Conservation (phyloP, 2,797 vertebrate genomes). For the Poeciliopsis paucimaculata region DNA sequence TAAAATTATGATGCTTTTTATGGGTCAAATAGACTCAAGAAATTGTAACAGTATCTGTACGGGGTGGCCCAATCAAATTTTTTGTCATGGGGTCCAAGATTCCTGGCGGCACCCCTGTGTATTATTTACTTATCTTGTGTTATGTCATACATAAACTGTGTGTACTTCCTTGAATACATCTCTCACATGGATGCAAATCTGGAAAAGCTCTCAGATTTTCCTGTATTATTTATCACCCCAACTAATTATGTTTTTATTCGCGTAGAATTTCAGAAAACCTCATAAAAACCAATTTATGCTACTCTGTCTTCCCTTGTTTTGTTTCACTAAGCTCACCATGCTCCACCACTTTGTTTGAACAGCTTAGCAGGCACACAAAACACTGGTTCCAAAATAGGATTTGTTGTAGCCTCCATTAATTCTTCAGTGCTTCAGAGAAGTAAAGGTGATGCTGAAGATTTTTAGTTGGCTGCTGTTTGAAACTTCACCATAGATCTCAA, state of each 20-base stretch:
- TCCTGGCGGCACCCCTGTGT: neutral
- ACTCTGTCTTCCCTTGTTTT: neutral
- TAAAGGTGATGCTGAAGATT: neutral
- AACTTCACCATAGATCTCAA: neutral
- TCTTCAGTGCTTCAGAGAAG: neutral
- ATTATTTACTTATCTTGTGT: neutral
- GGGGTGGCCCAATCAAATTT: too few relatives aligned
- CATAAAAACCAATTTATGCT: neutral
- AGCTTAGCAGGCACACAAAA: neutral
- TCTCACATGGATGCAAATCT: neutral
- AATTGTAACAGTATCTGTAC: too few relatives aligned
- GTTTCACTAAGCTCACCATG: neutral
- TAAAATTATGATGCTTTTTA: too few relatives aligned
- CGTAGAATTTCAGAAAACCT: neutral
- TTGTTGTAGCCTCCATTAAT: neutral
- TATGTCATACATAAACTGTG: neutral
- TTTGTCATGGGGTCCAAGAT: too few relatives aligned
- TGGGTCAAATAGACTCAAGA: too few relatives aligned
- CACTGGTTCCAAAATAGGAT: neutral
- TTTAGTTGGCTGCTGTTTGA: neutral
- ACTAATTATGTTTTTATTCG: neutral
- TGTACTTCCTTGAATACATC: neutral
- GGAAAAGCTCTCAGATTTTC: neutral
- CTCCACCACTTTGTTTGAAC: neutral
- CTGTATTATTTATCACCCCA: neutral